Base-by-base conservation (phyloP, 2,888 invertebrate species). In the Lathronympha strigana region DNA sequence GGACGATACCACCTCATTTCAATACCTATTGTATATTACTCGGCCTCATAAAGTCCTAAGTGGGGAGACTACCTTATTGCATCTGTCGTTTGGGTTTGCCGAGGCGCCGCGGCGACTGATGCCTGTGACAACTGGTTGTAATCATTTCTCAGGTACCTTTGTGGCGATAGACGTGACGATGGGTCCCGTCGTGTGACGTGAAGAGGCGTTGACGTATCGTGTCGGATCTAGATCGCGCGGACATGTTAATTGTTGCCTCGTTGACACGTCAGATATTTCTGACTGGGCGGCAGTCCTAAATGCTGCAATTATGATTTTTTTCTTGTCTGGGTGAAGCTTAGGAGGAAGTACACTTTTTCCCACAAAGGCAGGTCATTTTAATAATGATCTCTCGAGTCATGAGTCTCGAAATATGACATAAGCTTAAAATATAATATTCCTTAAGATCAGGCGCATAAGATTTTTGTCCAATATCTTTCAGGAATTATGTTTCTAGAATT, bases 241-340 rank as follows among this genome's bases (percentile, higher is more conserved):
- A 90, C 88, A 86, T 84, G 86, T 89, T 90, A 90, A 90, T 90
- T 90, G 89, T 83, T 83, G 71, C 76, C 78, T 57, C 47, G 58
- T 45, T 43, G 45, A 15, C 62, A 47, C 54, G 45, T 47, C 17
- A 28, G 38, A 28, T 53, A 53, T 53, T 60, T 51, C 45, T 53
- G 64, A 51, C 40, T 57, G 31, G 21, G 58, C 36, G 58, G 23
- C 47, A 36, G n/a, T 47, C 36, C 47, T 15, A 49, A 55, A 36
- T 17, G 51, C 9, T 45, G 62, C 54, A 63, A 63, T 63, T 57
- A 45, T 57, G 55, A 28, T 28, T 57, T 57, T 54, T 57, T 25
- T 17, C 55, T 8, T 28, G 33, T 9, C 36, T 23, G 15, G 11
- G 9, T 17, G 25, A 9, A 31, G 15, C 21, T 21, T 19, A 9